Percentiles rank a stretch among this genome's conserved stretches.
Conservation (phyloP, 2,888 invertebrate species). For the Entomobrya multifasciata region DNA sequence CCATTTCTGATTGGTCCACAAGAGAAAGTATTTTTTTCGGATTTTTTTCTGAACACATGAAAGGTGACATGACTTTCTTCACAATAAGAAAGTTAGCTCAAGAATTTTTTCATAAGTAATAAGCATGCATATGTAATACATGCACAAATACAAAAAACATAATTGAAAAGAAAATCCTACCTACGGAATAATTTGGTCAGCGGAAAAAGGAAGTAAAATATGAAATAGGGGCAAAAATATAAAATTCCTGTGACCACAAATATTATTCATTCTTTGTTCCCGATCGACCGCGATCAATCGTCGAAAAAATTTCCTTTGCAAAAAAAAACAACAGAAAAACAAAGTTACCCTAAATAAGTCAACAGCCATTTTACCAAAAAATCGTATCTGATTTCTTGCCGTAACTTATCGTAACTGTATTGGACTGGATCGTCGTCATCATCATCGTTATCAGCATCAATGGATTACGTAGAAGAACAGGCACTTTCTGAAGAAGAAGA, state of each 20-base stretch:
- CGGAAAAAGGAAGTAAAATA: neutral
- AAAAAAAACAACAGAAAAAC: too few relatives aligned
- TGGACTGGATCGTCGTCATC: too few relatives aligned
- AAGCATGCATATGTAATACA: neutral
- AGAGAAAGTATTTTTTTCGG: neutral
- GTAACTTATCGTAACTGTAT: too few relatives aligned
- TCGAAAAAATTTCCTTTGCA: neutral
- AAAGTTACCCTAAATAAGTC: neutral
- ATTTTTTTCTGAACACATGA: too few relatives aligned
- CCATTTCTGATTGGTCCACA: conserved; percentile 23
- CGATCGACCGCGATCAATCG: conserved; percentile 39
- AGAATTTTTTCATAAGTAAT: conserved; percentile 16
- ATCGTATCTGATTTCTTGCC: conserved; percentile 22
- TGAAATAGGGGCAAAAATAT: neutral
- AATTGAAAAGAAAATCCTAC: too few relatives aligned
- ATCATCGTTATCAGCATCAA: conserved; percentile 1
- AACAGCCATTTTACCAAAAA: conserved; percentile 11
- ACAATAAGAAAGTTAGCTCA: neutral
- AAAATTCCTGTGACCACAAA: neutral
- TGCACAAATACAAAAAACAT: too few relatives aligned
- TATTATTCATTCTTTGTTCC: neutral
- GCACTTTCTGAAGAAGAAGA: conserved; percentile 68
- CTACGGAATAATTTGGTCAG: conserved; percentile 19
- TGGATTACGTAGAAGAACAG: conserved; percentile 69
- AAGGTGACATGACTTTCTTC: neutral